Evolutionary conservation across 2,888 invertebrate species (phyloP).

Genomic region (Anoncus sp.): DNA sequence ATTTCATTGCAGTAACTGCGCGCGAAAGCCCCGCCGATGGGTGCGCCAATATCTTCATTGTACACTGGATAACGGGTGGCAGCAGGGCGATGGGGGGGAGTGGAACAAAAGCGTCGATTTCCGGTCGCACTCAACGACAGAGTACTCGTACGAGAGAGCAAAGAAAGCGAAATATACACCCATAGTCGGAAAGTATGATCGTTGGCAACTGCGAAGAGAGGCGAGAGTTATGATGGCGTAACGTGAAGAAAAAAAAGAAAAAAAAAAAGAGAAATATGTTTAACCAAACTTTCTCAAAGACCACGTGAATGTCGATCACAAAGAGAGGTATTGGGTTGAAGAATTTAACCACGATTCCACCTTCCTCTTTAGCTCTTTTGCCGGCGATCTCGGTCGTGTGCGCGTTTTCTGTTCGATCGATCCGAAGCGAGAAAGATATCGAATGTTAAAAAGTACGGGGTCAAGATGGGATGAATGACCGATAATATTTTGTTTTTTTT

Average conservation of each 20-base stretch:
- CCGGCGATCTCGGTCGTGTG: no score
- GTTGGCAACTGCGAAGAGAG: neutral
- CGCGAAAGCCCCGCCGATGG: constrained; percentile 51
- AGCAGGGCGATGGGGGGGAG: neutral
- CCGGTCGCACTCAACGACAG: constrained; percentile 56
- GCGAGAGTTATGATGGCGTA: neutral
- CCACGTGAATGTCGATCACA: neutral
- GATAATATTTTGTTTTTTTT: constrained; percentile 22
- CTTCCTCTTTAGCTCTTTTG: no score
- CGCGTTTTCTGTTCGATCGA: no score
- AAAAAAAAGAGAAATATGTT: neutral
- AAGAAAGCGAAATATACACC: constrained; percentile 48
- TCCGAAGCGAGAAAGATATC: no score
- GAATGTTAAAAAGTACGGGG: no score
- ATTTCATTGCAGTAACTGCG: constrained; percentile 13
- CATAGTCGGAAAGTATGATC: constrained; percentile 40
- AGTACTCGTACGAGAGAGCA: constrained; percentile 32
- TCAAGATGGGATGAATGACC: constrained; percentile 12
- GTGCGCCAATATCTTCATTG: constrained; percentile 55
- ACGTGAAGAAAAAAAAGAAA: constrained; percentile 10
- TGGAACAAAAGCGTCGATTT: constrained; percentile 61
- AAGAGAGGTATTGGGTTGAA: neutral
- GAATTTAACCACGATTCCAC: neutral
- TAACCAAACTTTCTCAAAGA: constrained; percentile 27
- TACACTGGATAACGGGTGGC: constrained; percentile 24